Evolutionary conservation across 2,888 invertebrate species (phyloP).

Genomic region (Caenorhabditis imperialis): DNA sequence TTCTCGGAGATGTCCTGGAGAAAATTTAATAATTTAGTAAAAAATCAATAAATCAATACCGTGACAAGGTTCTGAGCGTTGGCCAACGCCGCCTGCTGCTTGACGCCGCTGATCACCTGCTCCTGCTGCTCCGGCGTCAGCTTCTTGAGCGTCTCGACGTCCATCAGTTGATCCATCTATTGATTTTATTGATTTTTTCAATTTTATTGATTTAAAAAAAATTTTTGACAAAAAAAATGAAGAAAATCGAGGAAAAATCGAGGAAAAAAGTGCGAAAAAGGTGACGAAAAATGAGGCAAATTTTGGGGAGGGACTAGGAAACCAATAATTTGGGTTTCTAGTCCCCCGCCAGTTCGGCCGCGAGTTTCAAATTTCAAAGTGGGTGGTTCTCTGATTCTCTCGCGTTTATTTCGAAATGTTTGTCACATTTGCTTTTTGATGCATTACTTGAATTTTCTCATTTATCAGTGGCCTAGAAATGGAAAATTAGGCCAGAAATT

Average conservation of each 20-base stretch:
- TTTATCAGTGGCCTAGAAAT: too few relatives aligned
- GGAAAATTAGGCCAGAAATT: too few relatives aligned
- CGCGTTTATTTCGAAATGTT: conserved; percentile 18
- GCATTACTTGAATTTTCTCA: too few relatives aligned
- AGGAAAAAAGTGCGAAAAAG: conserved; percentile 5
- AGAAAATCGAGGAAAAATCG: not conserved
- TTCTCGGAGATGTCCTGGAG: conserved; percentile 75
- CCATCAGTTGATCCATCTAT: conserved; percentile 72
- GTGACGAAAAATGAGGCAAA: not conserved
- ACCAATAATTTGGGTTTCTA: not conserved
- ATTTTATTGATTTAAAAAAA: not conserved
- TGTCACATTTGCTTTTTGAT: conserved; percentile 8
- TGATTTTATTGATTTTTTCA: not conserved
- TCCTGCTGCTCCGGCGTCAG: conserved; percentile 74
- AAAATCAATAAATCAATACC: conserved; percentile 52
- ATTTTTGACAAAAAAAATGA: not conserved
- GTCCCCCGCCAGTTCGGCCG: conserved; percentile 17
- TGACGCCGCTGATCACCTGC: conserved; percentile 72
- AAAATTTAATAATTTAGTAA: not conserved
- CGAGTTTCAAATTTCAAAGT: not conserved
- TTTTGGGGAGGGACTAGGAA: conserved; percentile 14
- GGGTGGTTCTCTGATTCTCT: conserved; percentile 1
- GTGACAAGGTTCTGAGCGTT: conserved; percentile 75
- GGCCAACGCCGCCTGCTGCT: conserved; percentile 74
- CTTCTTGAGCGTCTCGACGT: conserved; percentile 72